A percentile compares a stretch with the other conserved stretches of the same genome.
Evolutionary conservation across 2,888 invertebrate species (phyloP).

Genomic region (Callimorpha dominula): DNA sequence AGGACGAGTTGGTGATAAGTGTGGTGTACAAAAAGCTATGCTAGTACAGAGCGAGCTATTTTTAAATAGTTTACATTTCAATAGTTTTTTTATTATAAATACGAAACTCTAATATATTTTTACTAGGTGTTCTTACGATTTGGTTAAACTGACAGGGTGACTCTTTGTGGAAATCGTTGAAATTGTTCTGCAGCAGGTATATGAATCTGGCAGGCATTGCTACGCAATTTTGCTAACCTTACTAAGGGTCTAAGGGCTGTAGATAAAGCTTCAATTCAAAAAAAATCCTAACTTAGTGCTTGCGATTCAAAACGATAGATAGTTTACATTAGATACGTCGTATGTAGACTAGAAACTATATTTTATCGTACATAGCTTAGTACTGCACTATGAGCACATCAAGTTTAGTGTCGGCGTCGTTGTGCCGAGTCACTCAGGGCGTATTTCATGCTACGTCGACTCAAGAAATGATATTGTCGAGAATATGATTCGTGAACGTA

Average conservation of each 20-base stretch:
- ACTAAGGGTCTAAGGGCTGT: too few relatives aligned
- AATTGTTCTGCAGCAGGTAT: too few relatives aligned
- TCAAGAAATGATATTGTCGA: constrained; percentile 84
- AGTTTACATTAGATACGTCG: not conserved
- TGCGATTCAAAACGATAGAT: not conserved
- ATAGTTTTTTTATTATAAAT: too few relatives aligned
- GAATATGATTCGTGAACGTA: constrained; percentile 82
- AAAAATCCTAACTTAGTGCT: not conserved
- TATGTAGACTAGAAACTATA: constrained; percentile 1
- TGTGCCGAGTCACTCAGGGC: constrained; percentile 85
- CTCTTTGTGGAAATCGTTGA: too few relatives aligned
- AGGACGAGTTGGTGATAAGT: constrained; percentile 59
- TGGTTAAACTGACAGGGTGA: too few relatives aligned
- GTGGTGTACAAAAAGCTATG: constrained; percentile 44
- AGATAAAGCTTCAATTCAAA: too few relatives aligned
- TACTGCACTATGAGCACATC: constrained; percentile 42
- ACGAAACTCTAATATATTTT: too few relatives aligned
- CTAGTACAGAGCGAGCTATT: constrained; percentile 20
- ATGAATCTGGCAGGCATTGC: too few relatives aligned
- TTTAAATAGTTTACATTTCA: too few relatives aligned
- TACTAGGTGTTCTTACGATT: too few relatives aligned
- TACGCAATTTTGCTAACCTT: too few relatives aligned
- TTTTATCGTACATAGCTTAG: constrained; percentile 39
- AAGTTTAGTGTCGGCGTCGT: constrained; percentile 75
- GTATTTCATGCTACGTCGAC: constrained; percentile 86